phyloP scores from a whole-genome alignment of 2,888 invertebrate species.

The Lepidochitona cinerea region DNA sequence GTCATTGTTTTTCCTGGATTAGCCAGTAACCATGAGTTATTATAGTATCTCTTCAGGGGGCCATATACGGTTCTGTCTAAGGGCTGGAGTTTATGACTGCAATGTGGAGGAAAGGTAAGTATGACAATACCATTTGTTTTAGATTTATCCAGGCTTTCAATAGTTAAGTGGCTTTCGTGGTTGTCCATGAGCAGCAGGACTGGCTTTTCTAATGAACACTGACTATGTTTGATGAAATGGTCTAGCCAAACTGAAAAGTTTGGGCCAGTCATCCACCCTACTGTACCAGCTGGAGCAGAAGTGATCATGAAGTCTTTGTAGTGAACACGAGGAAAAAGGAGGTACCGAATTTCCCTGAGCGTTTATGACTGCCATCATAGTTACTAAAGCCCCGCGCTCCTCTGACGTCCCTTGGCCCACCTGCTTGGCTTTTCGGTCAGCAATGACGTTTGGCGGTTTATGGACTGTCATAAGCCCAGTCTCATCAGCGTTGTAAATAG shows the following conservation, averaged over 20 bases:
- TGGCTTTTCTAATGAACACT: slow-evolving; percentile 14
- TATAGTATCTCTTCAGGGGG: slow-evolving; percentile 53
- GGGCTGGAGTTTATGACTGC: slow-evolving; percentile 13
- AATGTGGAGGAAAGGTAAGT: slow-evolving; percentile 5
- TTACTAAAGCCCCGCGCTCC: not conserved
- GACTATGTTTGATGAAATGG: slow-evolving; percentile 11
- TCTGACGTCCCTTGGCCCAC: slow-evolving; percentile 7
- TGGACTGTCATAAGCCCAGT: slow-evolving; percentile 20
- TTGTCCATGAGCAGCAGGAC: slow-evolving; percentile 16
- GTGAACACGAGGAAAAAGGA: slow-evolving; percentile 3
- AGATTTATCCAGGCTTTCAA: slow-evolving; percentile 13
- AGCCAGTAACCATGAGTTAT: slow-evolving; percentile 55
- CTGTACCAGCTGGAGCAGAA: not conserved
- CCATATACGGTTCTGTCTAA: slow-evolving; percentile 48
- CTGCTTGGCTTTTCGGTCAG: not conserved
- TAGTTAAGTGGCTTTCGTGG: slow-evolving; percentile 17
- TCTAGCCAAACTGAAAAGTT: slow-evolving; percentile 13
- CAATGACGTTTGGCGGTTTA: slow-evolving; percentile 13
- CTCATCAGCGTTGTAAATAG: slow-evolving; percentile 14
- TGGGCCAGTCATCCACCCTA: slow-evolving; percentile 18
- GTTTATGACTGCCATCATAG: not conserved
- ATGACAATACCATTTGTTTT: slow-evolving; percentile 15
- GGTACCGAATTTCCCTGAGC: not conserved
- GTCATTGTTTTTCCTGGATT: slow-evolving; percentile 59
- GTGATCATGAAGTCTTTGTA: not conserved